Conservation (phyloP, 2,113 vertebrate genomes). For the Vulpes vulpes region DNA sequence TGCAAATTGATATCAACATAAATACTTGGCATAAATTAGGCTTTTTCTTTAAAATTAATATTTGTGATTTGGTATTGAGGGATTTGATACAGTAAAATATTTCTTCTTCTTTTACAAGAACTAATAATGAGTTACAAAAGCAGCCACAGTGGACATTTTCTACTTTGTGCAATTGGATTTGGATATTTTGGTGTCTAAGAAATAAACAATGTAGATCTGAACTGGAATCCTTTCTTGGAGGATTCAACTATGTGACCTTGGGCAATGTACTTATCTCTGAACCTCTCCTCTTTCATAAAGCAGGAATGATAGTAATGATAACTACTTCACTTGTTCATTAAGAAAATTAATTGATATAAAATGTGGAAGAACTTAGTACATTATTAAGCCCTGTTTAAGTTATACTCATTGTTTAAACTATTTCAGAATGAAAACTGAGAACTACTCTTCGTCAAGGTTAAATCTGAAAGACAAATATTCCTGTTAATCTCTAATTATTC, state of each 20-base stretch:
- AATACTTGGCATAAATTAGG: conserved; percentile 4
- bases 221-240: not conserved
- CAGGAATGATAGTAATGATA: not conserved
- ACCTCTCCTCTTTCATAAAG: not conserved
- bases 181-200: not conserved
- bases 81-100: not conserved
- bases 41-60: conserved; percentile 55
- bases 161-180: not conserved
- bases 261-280: not conserved
- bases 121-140: conserved; percentile 7
- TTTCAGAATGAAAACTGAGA: conserved; percentile 39
- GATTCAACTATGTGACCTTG: not conserved
- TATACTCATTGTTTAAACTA: conserved; percentile 16
- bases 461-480: not conserved
- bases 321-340: not conserved
- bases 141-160: not conserved
- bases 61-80: not conserved
- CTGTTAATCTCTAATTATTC: not conserved
- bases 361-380: not conserved
- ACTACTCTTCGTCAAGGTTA: not conserved
- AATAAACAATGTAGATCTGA: not conserved
- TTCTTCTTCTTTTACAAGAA: conserved; percentile 18
- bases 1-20: not conserved
- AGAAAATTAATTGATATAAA: not conserved
- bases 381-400: not conserved